These are phyloP conservation scores for Ophioderma brevispina DNA, from an alignment of 35 echinoderm and acorn worm genomes.

Conservation along the genomic window DNA sequence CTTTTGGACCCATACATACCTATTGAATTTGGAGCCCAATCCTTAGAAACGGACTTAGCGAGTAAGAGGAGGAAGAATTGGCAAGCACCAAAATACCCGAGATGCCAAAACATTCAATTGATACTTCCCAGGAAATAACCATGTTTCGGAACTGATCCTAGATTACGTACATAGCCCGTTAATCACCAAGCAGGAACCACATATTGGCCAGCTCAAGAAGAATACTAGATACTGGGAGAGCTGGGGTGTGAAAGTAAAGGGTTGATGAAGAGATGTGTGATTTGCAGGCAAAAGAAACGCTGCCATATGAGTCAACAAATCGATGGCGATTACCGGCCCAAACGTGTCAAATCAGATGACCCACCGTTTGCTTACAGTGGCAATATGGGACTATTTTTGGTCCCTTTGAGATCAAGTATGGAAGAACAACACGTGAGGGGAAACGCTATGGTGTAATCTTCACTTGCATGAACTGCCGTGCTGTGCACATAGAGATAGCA, in stretches of 20 bases:
- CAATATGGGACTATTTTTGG: conserved; percentile 40
- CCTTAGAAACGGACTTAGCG: too few species aligned
- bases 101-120: too few species aligned
- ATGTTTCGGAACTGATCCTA: conserved; percentile 37
- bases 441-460: conserved; percentile 51
- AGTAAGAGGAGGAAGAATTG: too few species aligned
- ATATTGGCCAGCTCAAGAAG: conserved; percentile 40
- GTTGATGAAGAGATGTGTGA: background rate
- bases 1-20: too few species aligned
- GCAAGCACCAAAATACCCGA: too few species aligned
- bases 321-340: conserved; percentile 29
- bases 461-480: conserved; percentile 13
- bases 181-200: conserved; percentile 43
- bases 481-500: conserved; percentile 61
- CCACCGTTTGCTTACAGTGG: conserved; percentile 24
- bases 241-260: background rate
- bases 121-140: conserved; percentile 49
- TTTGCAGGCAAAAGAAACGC: background rate
- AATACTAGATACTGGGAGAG: conserved; percentile 44
- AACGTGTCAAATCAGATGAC: conserved; percentile 8
- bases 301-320: conserved; percentile 27
- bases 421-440: background rate
- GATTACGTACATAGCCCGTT: conserved; percentile 17
- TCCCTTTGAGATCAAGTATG: conserved; percentile 19
- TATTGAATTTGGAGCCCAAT: too few species aligned